Evolutionary conservation across 1,140 invertebrate species (phyloP).

Genomic region (Megalopta genalis): DNA sequence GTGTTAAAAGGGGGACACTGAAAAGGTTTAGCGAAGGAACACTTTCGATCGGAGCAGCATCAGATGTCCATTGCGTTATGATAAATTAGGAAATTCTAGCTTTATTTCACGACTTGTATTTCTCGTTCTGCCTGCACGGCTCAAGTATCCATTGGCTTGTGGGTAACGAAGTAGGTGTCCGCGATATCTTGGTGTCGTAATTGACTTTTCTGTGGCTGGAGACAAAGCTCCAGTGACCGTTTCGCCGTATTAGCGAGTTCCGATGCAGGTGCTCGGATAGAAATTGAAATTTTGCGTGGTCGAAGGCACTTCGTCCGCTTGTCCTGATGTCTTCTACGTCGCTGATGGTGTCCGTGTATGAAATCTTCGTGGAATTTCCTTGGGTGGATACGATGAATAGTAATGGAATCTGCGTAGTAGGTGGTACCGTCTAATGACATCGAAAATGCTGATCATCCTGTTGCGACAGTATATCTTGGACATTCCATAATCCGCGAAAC

Average conservation of each 20-base stretch:
- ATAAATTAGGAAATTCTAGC: not conserved
- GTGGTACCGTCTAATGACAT: not conserved
- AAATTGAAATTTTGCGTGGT: constrained; percentile 27
- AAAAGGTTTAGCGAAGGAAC: too few species aligned
- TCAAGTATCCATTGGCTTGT: not conserved
- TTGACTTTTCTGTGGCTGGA: constrained; percentile 16
- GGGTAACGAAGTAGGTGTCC: constrained; percentile 29
- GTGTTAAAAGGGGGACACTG: too few species aligned
- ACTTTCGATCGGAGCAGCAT: too few species aligned
- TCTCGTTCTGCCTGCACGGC: not conserved
- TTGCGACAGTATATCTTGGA: too few species aligned
- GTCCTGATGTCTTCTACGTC: constrained; percentile 3
- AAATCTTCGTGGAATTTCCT: not conserved
- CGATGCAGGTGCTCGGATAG: constrained; percentile 10
- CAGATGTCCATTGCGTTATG: not conserved
- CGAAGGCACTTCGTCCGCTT: not conserved
- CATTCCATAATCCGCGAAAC: not conserved
- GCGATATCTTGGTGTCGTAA: constrained; percentile 19
- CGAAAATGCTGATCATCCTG: not conserved
- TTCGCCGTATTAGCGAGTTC: not conserved
- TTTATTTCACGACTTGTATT: not conserved
- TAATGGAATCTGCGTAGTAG: constrained; percentile 1
- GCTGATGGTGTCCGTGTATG: not conserved
- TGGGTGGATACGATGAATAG: not conserved
- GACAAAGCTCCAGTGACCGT: not conserved